Percentiles rank a stretch among this genome's conserved stretches.
phyloP scores from a whole-genome alignment of 2,113 vertebrate species.

The Tretioscincus oriximinensis region DNA sequence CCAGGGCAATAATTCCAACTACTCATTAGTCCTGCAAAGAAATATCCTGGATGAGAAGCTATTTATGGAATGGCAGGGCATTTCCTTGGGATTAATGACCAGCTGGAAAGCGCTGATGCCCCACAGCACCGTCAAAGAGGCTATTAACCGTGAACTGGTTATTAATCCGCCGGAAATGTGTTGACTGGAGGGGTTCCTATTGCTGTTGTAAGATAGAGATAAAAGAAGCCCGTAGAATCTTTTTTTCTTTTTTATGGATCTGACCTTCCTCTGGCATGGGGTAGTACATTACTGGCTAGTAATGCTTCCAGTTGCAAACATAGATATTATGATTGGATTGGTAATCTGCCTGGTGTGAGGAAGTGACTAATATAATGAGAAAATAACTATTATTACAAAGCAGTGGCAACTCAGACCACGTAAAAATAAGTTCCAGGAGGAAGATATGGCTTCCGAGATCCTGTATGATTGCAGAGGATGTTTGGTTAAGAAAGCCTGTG shows the following conservation, averaged over 20 bases:
- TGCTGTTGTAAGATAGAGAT: background rate
- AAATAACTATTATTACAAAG: slow-evolving; percentile 28
- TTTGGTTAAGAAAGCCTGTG: too few relatives aligned
- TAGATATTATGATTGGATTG: slow-evolving; percentile 14
- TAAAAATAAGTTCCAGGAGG: slow-evolving; percentile 21
- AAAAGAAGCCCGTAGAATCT: slow-evolving; percentile 21
- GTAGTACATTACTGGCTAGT: slow-evolving; percentile 9
- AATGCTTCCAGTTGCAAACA: slow-evolving; percentile 20
- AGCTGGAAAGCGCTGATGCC: slow-evolving; percentile 3
- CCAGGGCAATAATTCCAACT: slow-evolving; percentile 4
- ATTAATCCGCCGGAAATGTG: slow-evolving; percentile 17
- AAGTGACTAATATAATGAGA: slow-evolving; percentile 33
- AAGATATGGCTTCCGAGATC: background rate
- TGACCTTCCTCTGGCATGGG: background rate
- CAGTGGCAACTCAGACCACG: background rate
- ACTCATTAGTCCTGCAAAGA: slow-evolving; percentile 10
- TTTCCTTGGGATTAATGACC: slow-evolving; percentile 31
- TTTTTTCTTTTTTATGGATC: background rate
- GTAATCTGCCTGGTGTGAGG: slow-evolving; percentile 27
- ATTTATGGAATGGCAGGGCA: slow-evolving; percentile 22
- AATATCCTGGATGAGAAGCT: slow-evolving; percentile 21
- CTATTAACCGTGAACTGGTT: slow-evolving; percentile 14
- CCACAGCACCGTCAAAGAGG: background rate
- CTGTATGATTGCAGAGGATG: background rate
- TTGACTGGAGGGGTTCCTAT: background rate